Evolutionary conservation across 2,797 vertebrate genomes (phyloP).

Genomic region (Etheostoma nigrum): DNA sequence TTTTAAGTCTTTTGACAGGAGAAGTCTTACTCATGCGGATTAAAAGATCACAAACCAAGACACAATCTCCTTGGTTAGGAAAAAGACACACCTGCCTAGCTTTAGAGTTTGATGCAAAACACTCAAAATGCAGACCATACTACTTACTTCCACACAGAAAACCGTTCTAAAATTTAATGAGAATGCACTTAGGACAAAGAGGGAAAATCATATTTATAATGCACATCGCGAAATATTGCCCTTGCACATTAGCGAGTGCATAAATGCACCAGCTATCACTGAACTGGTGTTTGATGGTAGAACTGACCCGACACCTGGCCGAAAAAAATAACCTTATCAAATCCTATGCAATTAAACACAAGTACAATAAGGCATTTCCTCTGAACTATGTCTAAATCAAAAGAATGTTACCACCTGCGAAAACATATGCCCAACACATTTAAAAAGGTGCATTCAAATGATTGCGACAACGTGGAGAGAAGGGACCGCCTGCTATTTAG

Average conservation of each 20-base stretch:
- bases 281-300: neutral
- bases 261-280: neutral
- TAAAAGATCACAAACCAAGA: conserved; percentile 66
- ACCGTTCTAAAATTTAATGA: conserved; percentile 35
- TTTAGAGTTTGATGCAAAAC: conserved; percentile 48
- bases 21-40: conserved; percentile 76
- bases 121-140: conserved; percentile 42
- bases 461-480: neutral
- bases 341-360: neutral
- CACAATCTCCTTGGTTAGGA: conserved; percentile 61
- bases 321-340: neutral
- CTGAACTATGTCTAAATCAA: neutral
- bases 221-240: neutral
- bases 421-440: neutral
- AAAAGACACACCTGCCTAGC: conserved; percentile 30
- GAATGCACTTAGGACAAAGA: conserved; percentile 30
- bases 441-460: neutral
- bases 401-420: neutral
- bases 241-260: neutral
- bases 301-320: neutral
- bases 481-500: conserved; percentile 6
- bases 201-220: conserved; percentile 3
- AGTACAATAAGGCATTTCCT: neutral
- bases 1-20: conserved; percentile 48
- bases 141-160: conserved; percentile 48